phyloP scores from a whole-genome alignment of 2,888 invertebrate species.

The Phrixothrix hirtus region DNA sequence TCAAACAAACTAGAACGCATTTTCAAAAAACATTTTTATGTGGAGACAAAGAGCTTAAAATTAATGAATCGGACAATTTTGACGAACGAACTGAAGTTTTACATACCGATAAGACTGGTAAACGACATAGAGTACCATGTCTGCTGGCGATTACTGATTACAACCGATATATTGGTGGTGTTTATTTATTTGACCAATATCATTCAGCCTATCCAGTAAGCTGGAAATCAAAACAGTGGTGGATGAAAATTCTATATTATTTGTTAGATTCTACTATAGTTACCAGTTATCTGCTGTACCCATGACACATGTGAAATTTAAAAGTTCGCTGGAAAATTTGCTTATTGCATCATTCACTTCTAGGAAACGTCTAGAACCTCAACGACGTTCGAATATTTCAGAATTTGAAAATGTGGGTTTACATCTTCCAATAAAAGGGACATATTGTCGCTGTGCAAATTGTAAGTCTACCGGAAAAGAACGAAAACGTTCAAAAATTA shows the following conservation, averaged over 20 bases:
- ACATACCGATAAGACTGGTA: conserved; percentile 38
- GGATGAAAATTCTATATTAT: conserved; percentile 42
- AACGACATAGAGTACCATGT: conserved; percentile 35
- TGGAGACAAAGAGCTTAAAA: no score
- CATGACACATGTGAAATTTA: not conserved
- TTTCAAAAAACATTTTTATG: no score
- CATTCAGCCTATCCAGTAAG: conserved; percentile 36
- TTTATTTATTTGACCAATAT: conserved; percentile 41
- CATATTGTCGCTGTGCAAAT: not conserved
- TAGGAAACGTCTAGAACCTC: no score
- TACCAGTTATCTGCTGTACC: conserved; percentile 32
- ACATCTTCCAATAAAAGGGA: not conserved
- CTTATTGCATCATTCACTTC: no score
- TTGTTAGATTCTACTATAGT: conserved; percentile 40
- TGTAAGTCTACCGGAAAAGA: no score
- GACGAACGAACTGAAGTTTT: conserved; percentile 8
- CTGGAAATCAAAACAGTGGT: conserved; percentile 42
- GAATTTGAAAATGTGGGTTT: not conserved
- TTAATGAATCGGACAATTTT: no score
- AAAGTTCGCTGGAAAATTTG: not conserved
- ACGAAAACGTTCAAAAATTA: no score
- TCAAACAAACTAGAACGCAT: conserved; percentile 58
- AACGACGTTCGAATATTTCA: no score
- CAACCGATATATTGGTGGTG: conserved; percentile 42
- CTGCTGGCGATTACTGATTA: conserved; percentile 39